A percentile compares a stretch with the other conserved stretches of the same genome.
Evolutionary conservation across 2,888 invertebrate genomes (phyloP).

Genomic region (Tanytarsus gracilentus): DNA sequence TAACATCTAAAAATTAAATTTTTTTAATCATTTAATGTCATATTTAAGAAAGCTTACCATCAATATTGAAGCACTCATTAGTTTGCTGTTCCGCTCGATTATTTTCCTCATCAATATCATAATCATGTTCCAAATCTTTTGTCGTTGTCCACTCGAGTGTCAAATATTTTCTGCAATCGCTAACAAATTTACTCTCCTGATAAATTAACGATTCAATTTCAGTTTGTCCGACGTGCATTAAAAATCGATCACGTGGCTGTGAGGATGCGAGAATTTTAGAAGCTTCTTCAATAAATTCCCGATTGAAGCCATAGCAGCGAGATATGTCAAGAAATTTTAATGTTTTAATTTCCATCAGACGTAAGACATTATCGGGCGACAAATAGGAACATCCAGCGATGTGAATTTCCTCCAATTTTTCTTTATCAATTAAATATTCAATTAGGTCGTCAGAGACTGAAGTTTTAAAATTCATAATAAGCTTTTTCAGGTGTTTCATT

Average conservation of each 20-base stretch:
- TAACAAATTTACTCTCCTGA: not conserved
- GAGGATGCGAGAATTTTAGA: not conserved
- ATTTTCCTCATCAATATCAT: constrained; percentile 20
- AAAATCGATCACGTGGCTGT: not conserved
- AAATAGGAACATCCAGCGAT: constrained; percentile 14
- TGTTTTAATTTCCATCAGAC: not conserved
- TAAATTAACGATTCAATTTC: constrained; percentile 9
- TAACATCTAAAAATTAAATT: constrained; percentile 5
- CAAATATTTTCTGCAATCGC: not conserved
- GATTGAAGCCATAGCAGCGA: constrained; percentile 14
- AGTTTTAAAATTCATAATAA: constrained; percentile 23
- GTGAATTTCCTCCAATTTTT: constrained; percentile 17
- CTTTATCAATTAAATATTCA: not conserved
- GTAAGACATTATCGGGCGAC: not conserved
- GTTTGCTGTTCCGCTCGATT: constrained; percentile 1
- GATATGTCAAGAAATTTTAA: constrained; percentile 21
- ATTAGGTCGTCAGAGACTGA: constrained; percentile 8
- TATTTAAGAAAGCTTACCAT: not conserved
- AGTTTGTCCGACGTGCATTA: constrained; percentile 9
- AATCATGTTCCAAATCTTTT: constrained; percentile 15
- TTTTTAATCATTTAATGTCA: not conserved
- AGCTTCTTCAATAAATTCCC: constrained; percentile 3
- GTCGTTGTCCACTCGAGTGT: not conserved
- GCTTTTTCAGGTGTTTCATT: constrained; percentile 16
- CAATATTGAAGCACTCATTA: constrained; percentile 7